Base-by-base conservation (phyloP, 2,113 vertebrate genomes). In the Crotalus horridus region DNA sequence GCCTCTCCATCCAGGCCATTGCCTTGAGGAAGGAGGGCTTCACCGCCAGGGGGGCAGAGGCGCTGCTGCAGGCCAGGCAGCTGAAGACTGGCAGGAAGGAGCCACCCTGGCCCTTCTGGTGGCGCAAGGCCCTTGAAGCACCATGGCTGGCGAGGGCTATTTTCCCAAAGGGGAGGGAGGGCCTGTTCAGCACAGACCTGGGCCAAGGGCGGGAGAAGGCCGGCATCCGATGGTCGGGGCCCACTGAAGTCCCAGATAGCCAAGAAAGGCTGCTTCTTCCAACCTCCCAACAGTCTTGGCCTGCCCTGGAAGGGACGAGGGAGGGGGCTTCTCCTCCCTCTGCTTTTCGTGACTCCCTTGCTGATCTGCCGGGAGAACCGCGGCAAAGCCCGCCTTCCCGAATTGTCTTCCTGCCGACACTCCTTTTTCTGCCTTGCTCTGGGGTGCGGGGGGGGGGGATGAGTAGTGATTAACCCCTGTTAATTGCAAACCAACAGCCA, bases 91-190 rank as follows among this genome's bases (percentile, higher is more conserved):
- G 64, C 64, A 13, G 29, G 29, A 29, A 4, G 61, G 2, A 69
- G 10, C 61, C 61, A 5, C 3, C 61, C 26, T 64, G 4, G 24
- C 29, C 64, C 61, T 64, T 51, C 48, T 7, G 15, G 64, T 33
- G 64, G 26, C 11, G 4, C 61, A 29, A 51, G 26, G 61, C 4
- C 61, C 29, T 69, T 69, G 13, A 69, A 4, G 0, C 26, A 4
- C 12, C 64, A 12, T 4, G 29, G 29, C 4, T 3, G n/a, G 29
- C 11, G 0, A 0, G 0, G 26, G 26, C 29, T n/a, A 11, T 13
- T n/a, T 64, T 13, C 61, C 26, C 26, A 13, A 29, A 64, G 61
- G 26, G 26, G 59, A 61, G 26, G 59, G 10, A 61, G 6, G 8
- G 9, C 8, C 59, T 26, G 59, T 61, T 61, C 59, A 61, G 24